These are phyloP conservation scores for roundworm (Caenorhabditis elegans) DNA, from an alignment of 1,140 invertebrate species.

Conservation along the genomic window WBcel235 BX284602.5:10597501-10598000, in stretches of 20 bases:
- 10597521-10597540: constrained; percentile 20
- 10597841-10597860: neutral
- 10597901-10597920: neutral
- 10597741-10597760: neutral
- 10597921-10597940: neutral
- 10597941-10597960: neutral
- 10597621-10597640: neutral
- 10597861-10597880: neutral
- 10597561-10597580: neutral
- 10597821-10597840: neutral
- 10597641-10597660: neutral
- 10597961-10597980: neutral
- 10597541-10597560: neutral
- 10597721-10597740: neutral
- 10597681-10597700: neutral
- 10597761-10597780: too few relatives aligned
- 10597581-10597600: neutral
- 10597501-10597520: neutral
- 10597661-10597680: neutral
- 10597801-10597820: too few relatives aligned
- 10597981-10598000: neutral
- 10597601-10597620: neutral
- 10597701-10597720: neutral
- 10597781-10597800: too few relatives aligned
- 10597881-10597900: neutral